phyloP scores from a whole-genome alignment of 2,888 invertebrate species.

The Baronia brevicornis region DNA sequence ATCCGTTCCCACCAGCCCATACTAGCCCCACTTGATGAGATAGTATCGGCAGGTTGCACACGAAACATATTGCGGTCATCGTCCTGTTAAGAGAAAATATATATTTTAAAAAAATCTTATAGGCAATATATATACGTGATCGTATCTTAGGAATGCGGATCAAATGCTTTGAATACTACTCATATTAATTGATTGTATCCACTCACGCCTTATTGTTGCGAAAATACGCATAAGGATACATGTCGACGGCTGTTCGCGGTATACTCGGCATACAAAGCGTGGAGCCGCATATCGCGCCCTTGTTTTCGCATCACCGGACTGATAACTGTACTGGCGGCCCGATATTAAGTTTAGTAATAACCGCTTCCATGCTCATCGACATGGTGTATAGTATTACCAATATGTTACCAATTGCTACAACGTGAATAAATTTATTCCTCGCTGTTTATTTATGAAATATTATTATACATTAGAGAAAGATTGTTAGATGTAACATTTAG shows the following conservation, averaged over 20 bases:
- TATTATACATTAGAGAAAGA: too few species aligned
- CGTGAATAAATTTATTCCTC: conserved; percentile 17
- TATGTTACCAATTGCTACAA: conserved; percentile 46
- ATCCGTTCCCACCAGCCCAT: conserved; percentile 95
- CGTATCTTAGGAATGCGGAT: too few species aligned
- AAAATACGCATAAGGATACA: conserved; percentile 54
- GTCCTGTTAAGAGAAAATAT: conserved; percentile 79
- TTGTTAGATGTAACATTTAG: too few species aligned
- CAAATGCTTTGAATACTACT: too few species aligned
- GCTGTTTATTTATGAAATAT: too few species aligned
- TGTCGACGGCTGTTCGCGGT: conserved; percentile 30
- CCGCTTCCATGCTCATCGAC: conserved; percentile 58
- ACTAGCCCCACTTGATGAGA: conserved; percentile 95
- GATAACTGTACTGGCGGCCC: conserved; percentile 55
- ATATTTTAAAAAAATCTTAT: conserved; percentile 5
- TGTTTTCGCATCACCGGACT: conserved; percentile 57
- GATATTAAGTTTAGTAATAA: conserved; percentile 67
- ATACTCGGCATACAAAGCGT: conserved; percentile 37
- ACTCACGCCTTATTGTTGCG: conserved; percentile 68
- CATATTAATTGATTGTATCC: conserved; percentile 11
- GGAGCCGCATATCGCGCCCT: conserved; percentile 53
- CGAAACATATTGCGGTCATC: conserved; percentile 96
- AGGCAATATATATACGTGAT: too few species aligned
- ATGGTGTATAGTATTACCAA: conserved; percentile 46
- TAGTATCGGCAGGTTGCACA: conserved; percentile 95